Conservation (phyloP, 2,888 invertebrate genomes). For the Lasioglossum calceatum region DNA sequence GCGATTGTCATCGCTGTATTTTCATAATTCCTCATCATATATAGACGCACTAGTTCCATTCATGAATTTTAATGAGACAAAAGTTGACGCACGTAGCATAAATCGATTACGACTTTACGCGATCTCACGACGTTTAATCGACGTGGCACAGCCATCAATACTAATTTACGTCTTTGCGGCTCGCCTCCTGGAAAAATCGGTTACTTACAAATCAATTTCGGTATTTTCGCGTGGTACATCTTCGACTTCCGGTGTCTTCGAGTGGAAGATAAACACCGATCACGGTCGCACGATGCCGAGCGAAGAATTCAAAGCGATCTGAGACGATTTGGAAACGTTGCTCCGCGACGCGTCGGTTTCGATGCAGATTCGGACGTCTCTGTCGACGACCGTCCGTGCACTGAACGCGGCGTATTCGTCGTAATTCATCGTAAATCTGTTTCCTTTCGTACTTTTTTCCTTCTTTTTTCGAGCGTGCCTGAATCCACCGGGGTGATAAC, state of each 20-base stretch:
- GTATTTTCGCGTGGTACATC: conserved; percentile 31
- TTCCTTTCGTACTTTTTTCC: not conserved
- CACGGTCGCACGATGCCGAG: not conserved
- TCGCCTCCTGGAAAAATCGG: not conserved
- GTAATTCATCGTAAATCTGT: conserved; percentile 14
- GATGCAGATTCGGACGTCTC: conserved; percentile 13
- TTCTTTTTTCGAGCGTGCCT: conserved; percentile 56
- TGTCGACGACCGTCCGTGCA: conserved; percentile 58
- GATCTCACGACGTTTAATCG: not conserved
- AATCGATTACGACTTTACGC: not conserved
- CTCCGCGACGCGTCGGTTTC: not conserved
- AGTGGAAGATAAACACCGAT: not conserved
- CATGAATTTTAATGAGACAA: not conserved
- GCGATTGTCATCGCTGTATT: not conserved
- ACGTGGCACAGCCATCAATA: not conserved
- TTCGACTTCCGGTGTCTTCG: not conserved
- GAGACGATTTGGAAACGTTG: not conserved
- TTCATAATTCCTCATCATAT: not conserved
- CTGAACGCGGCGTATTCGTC: conserved; percentile 53
- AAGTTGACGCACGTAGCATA: conserved; percentile 1
- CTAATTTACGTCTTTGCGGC: not conserved
- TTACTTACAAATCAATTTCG: conserved; percentile 41
- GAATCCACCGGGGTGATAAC: conserved; percentile 66
- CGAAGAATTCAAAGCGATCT: not conserved
- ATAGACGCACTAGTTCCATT: not conserved